Conservation (phyloP, 30 jellyfish, hydroid and myxozoan genomes). For the Pelagia noctiluca region DNA sequence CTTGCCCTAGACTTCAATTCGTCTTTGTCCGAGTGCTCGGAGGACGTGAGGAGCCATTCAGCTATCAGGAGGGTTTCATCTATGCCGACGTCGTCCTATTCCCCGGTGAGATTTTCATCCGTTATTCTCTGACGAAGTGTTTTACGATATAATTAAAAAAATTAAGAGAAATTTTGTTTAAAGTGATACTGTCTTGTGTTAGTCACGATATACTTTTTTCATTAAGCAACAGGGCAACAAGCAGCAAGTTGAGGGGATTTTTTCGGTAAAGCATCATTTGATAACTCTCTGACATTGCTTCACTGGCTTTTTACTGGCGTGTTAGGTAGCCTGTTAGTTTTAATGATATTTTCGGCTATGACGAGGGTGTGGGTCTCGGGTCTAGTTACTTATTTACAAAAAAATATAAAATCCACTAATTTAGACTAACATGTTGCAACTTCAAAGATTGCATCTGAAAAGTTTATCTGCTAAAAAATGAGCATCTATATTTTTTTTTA, state of each 20-base stretch:
- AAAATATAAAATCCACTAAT: too few species aligned
- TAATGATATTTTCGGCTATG: too few species aligned
- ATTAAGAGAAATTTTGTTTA: not conserved
- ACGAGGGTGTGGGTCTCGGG: too few species aligned
- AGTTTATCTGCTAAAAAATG: too few species aligned
- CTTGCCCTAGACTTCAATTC: not conserved
- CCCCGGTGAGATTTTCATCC: not conserved
- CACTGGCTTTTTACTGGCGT: too few species aligned
- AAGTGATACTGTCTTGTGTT: not conserved
- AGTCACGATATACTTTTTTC: not conserved
- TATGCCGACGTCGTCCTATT: not conserved
- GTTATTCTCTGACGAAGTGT: not conserved
- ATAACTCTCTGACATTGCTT: not conserved
- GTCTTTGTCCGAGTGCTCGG: not conserved
- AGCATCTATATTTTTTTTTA: too few species aligned
- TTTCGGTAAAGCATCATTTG: not conserved
- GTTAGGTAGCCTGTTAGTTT: too few species aligned
- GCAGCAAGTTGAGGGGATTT: not conserved
- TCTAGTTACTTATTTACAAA: too few species aligned
- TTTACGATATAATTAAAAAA: not conserved
- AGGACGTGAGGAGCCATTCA: not conserved
- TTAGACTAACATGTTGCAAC: too few species aligned
- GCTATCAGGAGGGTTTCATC: constrained; percentile 1
- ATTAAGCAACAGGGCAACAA: not conserved
- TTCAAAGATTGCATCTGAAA: too few species aligned